These are phyloP conservation scores for Drosophila subquinaria DNA, from an alignment of 2,888 invertebrate species.

Conservation along the genomic window DNA sequence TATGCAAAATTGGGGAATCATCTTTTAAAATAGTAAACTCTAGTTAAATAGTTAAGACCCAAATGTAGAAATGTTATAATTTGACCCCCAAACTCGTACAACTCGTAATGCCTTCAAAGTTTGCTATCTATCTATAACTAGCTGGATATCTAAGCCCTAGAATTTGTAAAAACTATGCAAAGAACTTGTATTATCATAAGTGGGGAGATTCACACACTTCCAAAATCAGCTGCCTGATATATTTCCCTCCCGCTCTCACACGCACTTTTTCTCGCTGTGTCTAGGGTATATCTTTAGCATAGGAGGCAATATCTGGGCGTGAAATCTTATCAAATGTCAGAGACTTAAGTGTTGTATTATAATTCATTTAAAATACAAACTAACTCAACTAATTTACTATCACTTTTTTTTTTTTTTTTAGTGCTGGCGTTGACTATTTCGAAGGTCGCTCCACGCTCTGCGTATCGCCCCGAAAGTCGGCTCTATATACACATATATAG, in stretches of 20 bases:
- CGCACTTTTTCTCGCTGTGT: not conserved
- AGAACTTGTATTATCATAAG: constrained; percentile 1
- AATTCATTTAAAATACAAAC: constrained; percentile 60
- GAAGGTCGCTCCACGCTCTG: constrained; percentile 38
- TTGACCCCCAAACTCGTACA: not conserved
- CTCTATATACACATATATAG: constrained; percentile 19
- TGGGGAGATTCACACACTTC: not conserved
- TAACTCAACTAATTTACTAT: constrained; percentile 68
- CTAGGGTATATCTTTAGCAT: constrained; percentile 18
- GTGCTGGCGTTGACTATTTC: constrained; percentile 26
- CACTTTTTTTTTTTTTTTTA: constrained; percentile 41
- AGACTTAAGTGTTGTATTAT: constrained; percentile 65
- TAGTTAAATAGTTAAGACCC: no score
- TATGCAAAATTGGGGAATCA: no score
- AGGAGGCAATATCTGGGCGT: constrained; percentile 40
- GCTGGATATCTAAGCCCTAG: not conserved
- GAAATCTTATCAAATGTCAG: constrained; percentile 74
- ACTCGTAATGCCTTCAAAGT: not conserved
- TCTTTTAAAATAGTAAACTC: no score
- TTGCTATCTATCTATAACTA: not conserved
- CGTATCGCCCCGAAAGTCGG: constrained; percentile 38
- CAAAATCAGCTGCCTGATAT: not conserved
- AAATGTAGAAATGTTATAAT: no score
- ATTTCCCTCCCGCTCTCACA: not conserved
- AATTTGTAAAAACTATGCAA: constrained; percentile 1